Conservation (phyloP, 2,888 invertebrate species). For the Malthinus seriepunctatus region DNA sequence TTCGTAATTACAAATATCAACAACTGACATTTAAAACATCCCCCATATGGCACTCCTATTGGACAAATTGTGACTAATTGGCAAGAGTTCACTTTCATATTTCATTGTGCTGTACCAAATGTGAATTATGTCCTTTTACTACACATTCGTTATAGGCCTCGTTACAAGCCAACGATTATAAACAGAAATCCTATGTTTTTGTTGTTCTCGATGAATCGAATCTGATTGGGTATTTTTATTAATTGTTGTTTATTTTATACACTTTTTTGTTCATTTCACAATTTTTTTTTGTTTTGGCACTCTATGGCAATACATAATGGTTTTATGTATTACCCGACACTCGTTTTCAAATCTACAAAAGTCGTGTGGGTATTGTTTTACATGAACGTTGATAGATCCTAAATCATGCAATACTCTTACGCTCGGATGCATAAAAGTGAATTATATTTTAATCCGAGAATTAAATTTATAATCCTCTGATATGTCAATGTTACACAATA, state of each 20-base stretch:
- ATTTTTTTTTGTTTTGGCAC: constrained; percentile 10
- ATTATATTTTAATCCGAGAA: too few relatives aligned
- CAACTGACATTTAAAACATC: constrained; percentile 18
- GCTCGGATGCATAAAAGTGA: too few relatives aligned
- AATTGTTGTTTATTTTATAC: constrained; percentile 28
- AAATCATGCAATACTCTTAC: constrained; percentile 17
- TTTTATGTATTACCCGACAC: constrained; percentile 10
- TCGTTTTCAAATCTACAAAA: background rate
- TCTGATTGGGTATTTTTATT: constrained; percentile 29
- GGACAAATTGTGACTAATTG: constrained; percentile 38
- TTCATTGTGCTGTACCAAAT: constrained; percentile 28
- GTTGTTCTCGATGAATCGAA: constrained; percentile 28
- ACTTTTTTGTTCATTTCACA: constrained; percentile 4
- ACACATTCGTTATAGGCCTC: constrained; percentile 28
- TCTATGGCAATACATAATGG: too few relatives aligned
- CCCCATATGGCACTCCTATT: constrained; percentile 23
- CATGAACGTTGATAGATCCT: constrained; percentile 4
- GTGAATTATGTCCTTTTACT: constrained; percentile 32
- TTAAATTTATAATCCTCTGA: too few relatives aligned
- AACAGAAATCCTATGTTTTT: constrained; percentile 27
- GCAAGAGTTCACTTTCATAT: constrained; percentile 30
- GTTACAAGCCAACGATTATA: constrained; percentile 26
- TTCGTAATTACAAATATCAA: constrained; percentile 27
- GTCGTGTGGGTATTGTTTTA: constrained; percentile 1
- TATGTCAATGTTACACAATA: too few relatives aligned